Conservation (phyloP, 2,888 invertebrate species). For the Papilio gigon region DNA sequence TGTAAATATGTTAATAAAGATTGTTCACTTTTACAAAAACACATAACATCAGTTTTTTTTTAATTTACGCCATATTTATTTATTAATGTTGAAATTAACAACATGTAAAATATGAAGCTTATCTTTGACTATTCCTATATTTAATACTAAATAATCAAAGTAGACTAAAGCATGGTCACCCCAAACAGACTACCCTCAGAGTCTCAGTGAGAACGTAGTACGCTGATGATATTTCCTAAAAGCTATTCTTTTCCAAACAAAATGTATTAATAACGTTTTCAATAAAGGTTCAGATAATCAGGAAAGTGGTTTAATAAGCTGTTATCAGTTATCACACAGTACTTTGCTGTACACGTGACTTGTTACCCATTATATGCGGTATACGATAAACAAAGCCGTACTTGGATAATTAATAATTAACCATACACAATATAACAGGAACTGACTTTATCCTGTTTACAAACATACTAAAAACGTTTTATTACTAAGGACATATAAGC, state of each 20-base stretch:
- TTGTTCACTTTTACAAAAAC: no score
- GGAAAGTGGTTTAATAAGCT: constrained; percentile 4
- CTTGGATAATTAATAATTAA: constrained; percentile 1
- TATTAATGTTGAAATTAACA: no score
- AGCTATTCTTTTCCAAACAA: neutral
- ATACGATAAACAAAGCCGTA: constrained; percentile 17
- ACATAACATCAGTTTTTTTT: no score
- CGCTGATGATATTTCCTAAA: neutral
- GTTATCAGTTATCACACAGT: constrained; percentile 5
- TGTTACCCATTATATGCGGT: neutral
- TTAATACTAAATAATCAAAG: no score
- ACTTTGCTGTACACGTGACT: neutral
- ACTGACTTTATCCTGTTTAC: constrained; percentile 29
- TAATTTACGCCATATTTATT: no score
- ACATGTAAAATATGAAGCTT: no score
- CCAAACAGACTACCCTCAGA: no score
- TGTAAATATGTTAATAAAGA: no score
- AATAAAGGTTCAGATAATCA: constrained; percentile 19
- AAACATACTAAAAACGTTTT: neutral
- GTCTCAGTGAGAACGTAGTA: no score
- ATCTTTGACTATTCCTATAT: no score
- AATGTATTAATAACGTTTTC: neutral
- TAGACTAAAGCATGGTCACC: no score
- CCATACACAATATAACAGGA: constrained; percentile 15
- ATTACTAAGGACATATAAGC: neutral